Percentiles rank a stretch among this genome's conserved stretches.
Evolutionary conservation across 2,797 vertebrate species (phyloP).

Genomic region (Tympanoctomys barrerae): DNA sequence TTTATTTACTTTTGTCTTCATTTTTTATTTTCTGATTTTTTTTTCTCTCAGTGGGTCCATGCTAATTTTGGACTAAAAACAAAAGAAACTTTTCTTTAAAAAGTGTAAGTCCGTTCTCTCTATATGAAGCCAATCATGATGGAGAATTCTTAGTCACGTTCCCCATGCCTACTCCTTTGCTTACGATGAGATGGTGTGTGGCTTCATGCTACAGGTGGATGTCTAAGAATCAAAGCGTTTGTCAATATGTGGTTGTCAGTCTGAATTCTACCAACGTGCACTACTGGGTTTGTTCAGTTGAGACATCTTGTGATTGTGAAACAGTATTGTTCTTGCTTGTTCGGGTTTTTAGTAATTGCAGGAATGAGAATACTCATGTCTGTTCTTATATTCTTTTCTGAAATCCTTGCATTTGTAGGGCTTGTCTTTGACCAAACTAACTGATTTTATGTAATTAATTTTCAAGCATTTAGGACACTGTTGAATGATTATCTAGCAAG

Average conservation of each 20-base stretch:
- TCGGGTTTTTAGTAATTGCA: background rate
- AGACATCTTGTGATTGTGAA: background rate
- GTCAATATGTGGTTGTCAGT: background rate
- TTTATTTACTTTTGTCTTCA: slow-evolving; percentile 26
- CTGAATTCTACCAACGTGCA: background rate
- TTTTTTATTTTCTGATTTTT: slow-evolving; percentile 25
- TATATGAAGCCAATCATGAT: background rate
- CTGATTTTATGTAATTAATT: slow-evolving; percentile 17
- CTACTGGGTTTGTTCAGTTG: background rate
- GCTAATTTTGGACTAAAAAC: background rate
- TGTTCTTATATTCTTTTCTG: slow-evolving; percentile 1
- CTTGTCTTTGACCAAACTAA: background rate
- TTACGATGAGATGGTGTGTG: background rate
- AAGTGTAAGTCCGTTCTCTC: background rate
- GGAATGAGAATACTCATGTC: background rate
- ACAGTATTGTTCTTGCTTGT: background rate
- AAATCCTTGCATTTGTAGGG: background rate
- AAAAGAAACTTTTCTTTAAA: background rate
- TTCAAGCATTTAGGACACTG: background rate
- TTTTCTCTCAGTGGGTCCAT: background rate
- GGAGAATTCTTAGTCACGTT: background rate
- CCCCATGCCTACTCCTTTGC: background rate
- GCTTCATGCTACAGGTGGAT: background rate
- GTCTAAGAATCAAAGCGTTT: background rate
- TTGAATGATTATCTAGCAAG: background rate